These are phyloP conservation scores for Bradypus variegatus DNA, from an alignment of 2,797 vertebrate genomes.

Conservation along the genomic window DNA sequence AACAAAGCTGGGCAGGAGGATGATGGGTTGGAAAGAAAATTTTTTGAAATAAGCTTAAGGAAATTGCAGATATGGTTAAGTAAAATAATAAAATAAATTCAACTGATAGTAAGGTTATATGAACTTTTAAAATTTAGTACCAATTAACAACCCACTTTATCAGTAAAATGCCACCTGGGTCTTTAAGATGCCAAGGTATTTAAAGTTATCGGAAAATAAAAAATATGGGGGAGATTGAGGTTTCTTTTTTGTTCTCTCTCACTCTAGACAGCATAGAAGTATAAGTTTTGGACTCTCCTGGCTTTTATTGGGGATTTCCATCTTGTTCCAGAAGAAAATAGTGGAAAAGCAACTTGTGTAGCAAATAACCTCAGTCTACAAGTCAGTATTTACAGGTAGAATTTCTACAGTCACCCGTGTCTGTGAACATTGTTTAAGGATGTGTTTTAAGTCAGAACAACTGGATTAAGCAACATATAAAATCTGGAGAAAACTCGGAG, in stretches of 20 bases:
- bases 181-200: constrained; percentile 26
- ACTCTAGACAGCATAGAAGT: background rate
- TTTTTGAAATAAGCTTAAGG: constrained; percentile 28
- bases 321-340: constrained; percentile 38
- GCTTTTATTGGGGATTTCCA: constrained; percentile 1
- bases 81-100: constrained; percentile 18
- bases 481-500: background rate
- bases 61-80: constrained; percentile 38
- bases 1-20: background rate
- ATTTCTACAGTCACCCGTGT: background rate
- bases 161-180: background rate
- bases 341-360: background rate
- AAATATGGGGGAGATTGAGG: background rate
- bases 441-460: constrained; percentile 12
- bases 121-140: constrained; percentile 28
- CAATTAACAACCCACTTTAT: background rate
- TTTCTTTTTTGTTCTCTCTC: background rate
- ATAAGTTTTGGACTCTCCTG: background rate
- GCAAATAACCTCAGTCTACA: background rate
- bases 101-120: constrained; percentile 2
- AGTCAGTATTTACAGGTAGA: background rate
- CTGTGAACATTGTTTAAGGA: background rate
- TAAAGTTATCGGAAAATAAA: constrained; percentile 35
- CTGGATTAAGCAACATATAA: background rate
- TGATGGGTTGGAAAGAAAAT: constrained; percentile 28